Base-by-base conservation (phyloP, 2,797 vertebrate species). In the Xiphorhynchus erythropygius region DNA sequence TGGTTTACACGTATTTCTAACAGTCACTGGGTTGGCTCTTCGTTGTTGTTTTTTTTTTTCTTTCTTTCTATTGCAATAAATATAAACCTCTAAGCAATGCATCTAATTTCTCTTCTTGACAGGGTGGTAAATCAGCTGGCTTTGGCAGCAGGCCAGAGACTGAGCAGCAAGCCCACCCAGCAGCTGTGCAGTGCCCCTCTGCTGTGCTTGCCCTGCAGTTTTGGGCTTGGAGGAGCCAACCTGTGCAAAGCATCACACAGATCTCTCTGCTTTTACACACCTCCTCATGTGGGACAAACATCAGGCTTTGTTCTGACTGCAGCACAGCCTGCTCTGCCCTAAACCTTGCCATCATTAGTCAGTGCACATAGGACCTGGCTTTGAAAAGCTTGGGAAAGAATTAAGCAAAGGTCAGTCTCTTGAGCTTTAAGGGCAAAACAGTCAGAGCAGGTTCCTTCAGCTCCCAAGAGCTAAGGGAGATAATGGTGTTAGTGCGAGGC, bases 1-100 rank as follows among this genome's bases (percentile, higher is more conserved):
- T 53, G 63, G 82, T 91, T 94, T 90, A 56, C 67, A 53, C 83
- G 30, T 82, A 94, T 90, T 92, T 93, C 73, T 89, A 89, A 77
- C 62, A 62, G 49, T 70, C 57, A 74, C 50, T 24, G 4, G 33
- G 30, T 64, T 68, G 70, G 28, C 41, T 78, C 4, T 64, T 33
- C 28, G 23, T 24, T 37, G 32, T 21, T 37, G 37, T 11, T 53
- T 5, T 30, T 22, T 80, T 84, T 69, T 84, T 67, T 47, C 25
- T 50, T 50, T 14, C 33, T 50, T 50, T 14, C 33, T 79, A 55
- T 84, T 71, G 86, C 77, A 88, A 75, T 89, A 97, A 94, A 85
- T 67, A 80, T 21, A 84, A 94, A 79, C 56, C 83, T 84, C 44
- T 62, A 79, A 83, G 55, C 25, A 46, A 50, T 62, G 65, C 62